phyloP scores from a whole-genome alignment of 2,113 vertebrate genomes.

The Odocoileus virginianus region DNA sequence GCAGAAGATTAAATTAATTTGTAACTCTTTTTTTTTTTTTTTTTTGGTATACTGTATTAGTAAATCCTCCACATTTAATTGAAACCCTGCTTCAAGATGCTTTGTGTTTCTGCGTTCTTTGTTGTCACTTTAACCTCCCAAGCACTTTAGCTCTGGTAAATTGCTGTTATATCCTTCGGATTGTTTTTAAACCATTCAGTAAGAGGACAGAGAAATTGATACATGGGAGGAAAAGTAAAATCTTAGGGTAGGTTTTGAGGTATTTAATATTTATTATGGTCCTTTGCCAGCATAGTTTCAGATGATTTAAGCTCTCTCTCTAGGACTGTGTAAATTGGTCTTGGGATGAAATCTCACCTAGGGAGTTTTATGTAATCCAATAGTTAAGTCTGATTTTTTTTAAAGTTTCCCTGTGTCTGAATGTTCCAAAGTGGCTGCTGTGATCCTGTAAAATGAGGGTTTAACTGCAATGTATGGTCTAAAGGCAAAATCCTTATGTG shows the following conservation, averaged over 20 bases:
- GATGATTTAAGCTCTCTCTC: constrained; percentile 79
- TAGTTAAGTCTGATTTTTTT: constrained; percentile 80
- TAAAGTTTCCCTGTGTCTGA: constrained; percentile 71
- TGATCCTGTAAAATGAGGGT: constrained; percentile 65
- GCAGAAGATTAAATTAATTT: constrained; percentile 91
- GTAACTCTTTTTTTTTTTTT: constrained; percentile 80
- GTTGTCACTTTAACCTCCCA: constrained; percentile 83
- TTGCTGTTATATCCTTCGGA: constrained; percentile 84
- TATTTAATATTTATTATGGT: constrained; percentile 86
- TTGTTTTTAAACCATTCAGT: constrained; percentile 73
- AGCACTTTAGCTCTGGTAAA: constrained; percentile 83
- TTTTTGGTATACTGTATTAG: constrained; percentile 74
- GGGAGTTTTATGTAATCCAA: constrained; percentile 81
- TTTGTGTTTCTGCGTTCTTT: constrained; percentile 81
- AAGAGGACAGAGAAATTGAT: constrained; percentile 77
- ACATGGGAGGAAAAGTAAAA: constrained; percentile 73
- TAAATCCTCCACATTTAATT: constrained; percentile 87
- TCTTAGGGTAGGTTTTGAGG: constrained; percentile 74
- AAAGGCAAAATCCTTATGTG: constrained; percentile 80
- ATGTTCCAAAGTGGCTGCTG: constrained; percentile 44
- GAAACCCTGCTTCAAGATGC: constrained; percentile 85
- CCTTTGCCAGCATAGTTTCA: constrained; percentile 73
- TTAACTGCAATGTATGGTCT: constrained; percentile 76
- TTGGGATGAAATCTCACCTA: constrained; percentile 75
- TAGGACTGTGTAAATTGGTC: constrained; percentile 78